Evolutionary conservation across 2,113 vertebrate genomes (phyloP).

Genomic region (Loxodonta africana): DNA sequence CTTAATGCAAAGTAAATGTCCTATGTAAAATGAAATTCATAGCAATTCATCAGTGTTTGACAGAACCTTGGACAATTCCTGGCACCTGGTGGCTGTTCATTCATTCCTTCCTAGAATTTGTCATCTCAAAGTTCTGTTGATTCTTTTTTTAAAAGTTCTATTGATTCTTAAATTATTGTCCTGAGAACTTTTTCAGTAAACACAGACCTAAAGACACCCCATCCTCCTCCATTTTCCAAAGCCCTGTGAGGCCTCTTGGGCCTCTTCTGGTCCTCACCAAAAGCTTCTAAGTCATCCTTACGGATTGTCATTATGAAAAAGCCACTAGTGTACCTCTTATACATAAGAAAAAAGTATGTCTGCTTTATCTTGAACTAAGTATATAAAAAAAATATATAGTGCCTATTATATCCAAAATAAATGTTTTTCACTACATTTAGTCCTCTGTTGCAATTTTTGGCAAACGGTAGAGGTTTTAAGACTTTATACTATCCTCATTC

Average conservation of each 20-base stretch:
- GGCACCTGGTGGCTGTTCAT: background rate
- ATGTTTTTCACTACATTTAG: background rate
- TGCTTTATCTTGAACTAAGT: constrained; percentile 55
- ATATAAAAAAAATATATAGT: background rate
- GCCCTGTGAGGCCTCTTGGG: background rate
- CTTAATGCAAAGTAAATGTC: background rate
- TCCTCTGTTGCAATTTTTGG: background rate
- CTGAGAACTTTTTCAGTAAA: constrained; percentile 1
- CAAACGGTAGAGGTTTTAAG: background rate
- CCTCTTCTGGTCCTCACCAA: background rate
- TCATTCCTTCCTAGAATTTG: background rate
- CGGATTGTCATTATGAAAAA: background rate
- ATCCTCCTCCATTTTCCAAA: background rate
- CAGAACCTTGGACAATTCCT: background rate
- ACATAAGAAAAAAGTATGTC: background rate
- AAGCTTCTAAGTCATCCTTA: background rate
- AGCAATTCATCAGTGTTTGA: background rate
- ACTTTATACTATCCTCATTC: background rate
- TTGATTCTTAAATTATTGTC: background rate
- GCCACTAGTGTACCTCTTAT: background rate
- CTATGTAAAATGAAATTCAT: background rate
- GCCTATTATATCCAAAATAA: constrained; percentile 17
- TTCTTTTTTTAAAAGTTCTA: background rate
- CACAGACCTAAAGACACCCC: background rate
- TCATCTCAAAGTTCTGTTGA: background rate